Evolutionary conservation across 2,797 vertebrate species (phyloP).

Genomic region (Carduelis carduelis): DNA sequence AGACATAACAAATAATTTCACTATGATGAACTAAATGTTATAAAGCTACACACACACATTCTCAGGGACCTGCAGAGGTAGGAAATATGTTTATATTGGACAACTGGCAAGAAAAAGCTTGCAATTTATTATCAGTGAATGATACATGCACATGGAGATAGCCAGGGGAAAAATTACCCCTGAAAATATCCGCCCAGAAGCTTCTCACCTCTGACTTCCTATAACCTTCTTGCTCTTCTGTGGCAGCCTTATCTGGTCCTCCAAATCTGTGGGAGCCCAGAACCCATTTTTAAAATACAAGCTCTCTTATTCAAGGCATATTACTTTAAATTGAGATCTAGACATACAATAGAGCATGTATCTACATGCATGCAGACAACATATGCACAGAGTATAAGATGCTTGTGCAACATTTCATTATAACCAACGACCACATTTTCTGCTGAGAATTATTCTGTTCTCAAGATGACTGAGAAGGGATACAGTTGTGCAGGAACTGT

Average conservation of each 20-base stretch:
- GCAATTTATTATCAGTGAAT: not conserved
- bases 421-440: not conserved
- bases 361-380: not conserved
- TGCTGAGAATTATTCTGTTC: not conserved
- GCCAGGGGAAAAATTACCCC: not conserved
- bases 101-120: not conserved
- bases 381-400: not conserved
- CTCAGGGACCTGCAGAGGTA: not conserved
- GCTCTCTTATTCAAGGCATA: not conserved
- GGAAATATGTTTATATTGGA: not conserved
- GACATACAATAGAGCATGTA: not conserved
- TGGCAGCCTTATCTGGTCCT: not conserved
- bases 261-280: not conserved
- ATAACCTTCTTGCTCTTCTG: not conserved
- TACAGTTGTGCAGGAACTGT: rapidly evolving
- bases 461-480: not conserved
- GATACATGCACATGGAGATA: not conserved
- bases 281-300: not conserved
- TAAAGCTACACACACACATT: not conserved
- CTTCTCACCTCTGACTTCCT: not conserved
- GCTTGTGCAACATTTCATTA: not conserved
- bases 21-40: not conserved
- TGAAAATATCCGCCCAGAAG: not conserved
- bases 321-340: not conserved
- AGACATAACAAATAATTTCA: not conserved